These are phyloP conservation scores for Acanthopleura granulata DNA, from an alignment of 2,888 invertebrate genomes.

Conservation along the genomic window DNA sequence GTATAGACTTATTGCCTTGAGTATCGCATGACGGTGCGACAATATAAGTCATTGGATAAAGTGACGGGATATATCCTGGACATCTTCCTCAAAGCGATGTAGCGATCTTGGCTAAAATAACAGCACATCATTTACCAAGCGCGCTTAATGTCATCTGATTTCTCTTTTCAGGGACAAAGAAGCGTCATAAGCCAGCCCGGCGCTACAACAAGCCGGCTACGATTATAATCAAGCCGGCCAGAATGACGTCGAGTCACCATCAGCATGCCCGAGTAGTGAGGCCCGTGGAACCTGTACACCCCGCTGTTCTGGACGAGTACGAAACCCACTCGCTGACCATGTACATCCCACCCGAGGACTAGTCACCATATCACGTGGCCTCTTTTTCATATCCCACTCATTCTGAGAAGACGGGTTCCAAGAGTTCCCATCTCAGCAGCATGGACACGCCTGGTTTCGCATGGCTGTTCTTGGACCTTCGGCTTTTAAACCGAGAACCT, in stretches of 20 bases:
- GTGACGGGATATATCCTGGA: no score
- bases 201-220: background rate
- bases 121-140: background rate
- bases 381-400: no score
- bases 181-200: background rate
- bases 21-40: no score
- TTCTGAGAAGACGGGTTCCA: no score
- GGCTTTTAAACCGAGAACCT: no score
- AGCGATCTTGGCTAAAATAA: no score
- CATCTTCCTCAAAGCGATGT: no score
- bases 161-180: background rate
- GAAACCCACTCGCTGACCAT: constrained; percentile 19
- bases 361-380: background rate
- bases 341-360: constrained; percentile 14
- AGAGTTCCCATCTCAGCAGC: no score
- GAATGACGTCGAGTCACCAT: background rate
- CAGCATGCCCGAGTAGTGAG: background rate
- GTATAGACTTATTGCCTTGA: no score
- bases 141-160: background rate
- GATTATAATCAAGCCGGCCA: background rate
- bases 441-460: no score
- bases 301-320: background rate
- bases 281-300: background rate
- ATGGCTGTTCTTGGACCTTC: no score
- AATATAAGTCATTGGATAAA: no score